Evolutionary conservation across 2,113 vertebrate genomes (phyloP).

Genomic region (Bubo blakistoni): DNA sequence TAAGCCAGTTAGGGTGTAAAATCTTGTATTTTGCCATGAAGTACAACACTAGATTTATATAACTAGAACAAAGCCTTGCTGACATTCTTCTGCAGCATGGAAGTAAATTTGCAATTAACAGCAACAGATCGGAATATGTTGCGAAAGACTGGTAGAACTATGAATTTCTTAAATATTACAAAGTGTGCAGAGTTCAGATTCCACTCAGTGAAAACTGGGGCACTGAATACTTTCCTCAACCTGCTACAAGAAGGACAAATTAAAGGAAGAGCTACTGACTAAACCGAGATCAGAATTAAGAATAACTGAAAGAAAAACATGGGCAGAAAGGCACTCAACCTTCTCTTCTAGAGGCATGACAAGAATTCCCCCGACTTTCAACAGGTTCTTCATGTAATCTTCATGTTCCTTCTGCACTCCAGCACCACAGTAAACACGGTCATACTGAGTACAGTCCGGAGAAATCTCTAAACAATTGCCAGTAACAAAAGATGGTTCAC

Average conservation of each 20-base stretch:
- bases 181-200: background rate
- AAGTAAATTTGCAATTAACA: background rate
- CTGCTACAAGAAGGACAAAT: background rate
- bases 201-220: background rate
- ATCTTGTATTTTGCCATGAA: background rate
- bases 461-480: constrained; percentile 96
- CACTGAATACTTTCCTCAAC: background rate
- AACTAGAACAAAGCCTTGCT: background rate
- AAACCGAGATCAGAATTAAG: background rate
- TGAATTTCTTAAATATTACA: background rate
- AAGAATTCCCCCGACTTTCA: constrained; percentile 93
- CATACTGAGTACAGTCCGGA: constrained; percentile 88
- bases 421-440: constrained; percentile 94
- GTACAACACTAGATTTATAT: background rate
- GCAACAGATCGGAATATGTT: background rate
- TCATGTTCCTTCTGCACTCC: constrained; percentile 95
- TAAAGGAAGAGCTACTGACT: background rate
- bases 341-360: constrained; percentile 98
- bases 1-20: background rate
- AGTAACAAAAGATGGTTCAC: constrained; percentile 91
- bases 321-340: constrained; percentile 65
- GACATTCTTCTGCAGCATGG: background rate
- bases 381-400: constrained; percentile 93
- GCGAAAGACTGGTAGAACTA: background rate
- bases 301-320: background rate